Percentiles rank a stretch among this genome's conserved stretches.
Conservation (phyloP, 2,113 vertebrate genomes). For the Apodemus sylvaticus region DNA sequence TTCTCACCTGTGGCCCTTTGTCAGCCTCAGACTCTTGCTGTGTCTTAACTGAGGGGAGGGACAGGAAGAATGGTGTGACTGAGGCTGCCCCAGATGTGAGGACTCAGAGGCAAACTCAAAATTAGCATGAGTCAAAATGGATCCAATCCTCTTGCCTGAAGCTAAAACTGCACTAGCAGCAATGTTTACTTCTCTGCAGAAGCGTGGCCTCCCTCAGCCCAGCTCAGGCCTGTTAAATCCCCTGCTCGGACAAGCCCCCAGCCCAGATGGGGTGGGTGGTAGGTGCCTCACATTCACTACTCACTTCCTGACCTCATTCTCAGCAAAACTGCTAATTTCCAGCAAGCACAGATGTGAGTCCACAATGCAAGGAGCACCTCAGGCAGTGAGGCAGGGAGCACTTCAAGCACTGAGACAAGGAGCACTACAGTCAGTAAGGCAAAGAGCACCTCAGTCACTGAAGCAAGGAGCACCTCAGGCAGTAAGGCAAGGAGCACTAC, state of each 20-base stretch:
- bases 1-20: background rate
- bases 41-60: background rate
- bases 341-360: background rate
- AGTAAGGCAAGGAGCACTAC: background rate
- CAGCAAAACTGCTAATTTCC: background rate
- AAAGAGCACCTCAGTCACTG: background rate
- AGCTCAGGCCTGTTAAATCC: background rate
- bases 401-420: fast-evolving
- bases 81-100: too few species aligned
- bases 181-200: background rate
- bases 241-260: background rate
- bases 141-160: fast-evolving
- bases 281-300: fast-evolving
- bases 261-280: background rate
- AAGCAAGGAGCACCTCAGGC: background rate
- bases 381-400: background rate
- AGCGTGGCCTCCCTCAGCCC: background rate
- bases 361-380: background rate
- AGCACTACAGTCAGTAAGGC: background rate
- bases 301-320: background rate
- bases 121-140: background rate
- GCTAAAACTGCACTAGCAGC: background rate
- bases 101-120: too few species aligned
- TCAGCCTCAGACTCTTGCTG: background rate
- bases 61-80: background rate